Evolutionary conservation across 2,113 vertebrate genomes (phyloP).

Genomic region (Orycteropus afer): DNA sequence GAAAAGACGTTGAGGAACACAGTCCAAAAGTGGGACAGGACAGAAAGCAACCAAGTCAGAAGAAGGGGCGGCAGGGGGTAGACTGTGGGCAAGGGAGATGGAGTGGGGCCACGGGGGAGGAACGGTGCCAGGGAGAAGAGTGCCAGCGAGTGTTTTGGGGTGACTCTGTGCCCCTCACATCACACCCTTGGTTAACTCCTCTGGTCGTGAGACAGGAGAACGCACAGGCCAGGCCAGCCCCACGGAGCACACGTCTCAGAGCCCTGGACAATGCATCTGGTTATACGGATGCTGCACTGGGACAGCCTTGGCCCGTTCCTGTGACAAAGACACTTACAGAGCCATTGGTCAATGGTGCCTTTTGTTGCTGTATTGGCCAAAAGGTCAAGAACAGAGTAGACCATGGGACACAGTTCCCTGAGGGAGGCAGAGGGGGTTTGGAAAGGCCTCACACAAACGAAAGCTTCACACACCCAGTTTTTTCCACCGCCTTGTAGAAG

Average conservation of each 20-base stretch:
- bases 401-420: not conserved
- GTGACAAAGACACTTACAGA: not conserved
- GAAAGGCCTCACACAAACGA: slow-evolving; percentile 26
- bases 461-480: slow-evolving; percentile 16
- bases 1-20: not conserved
- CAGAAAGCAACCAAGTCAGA: not conserved
- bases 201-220: no score
- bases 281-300: not conserved
- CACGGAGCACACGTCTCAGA: rapidly evolving
- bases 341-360: slow-evolving; percentile 47
- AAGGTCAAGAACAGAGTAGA: slow-evolving; percentile 62
- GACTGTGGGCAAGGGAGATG: rapidly evolving
- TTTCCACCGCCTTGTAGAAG: slow-evolving; percentile 17
- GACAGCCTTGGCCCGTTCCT: not conserved
- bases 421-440: not conserved
- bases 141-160: not conserved
- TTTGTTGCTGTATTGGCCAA: slow-evolving; percentile 51
- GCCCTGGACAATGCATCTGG: rapidly evolving
- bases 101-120: rapidly evolving
- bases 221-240: not conserved
- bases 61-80: not conserved
- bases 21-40: not conserved
- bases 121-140: rapidly evolving
- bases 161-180: no score
- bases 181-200: no score